Evolutionary conservation across 2,113 vertebrate genomes (phyloP).

Genomic region (Coregonus clupeaformis): DNA sequence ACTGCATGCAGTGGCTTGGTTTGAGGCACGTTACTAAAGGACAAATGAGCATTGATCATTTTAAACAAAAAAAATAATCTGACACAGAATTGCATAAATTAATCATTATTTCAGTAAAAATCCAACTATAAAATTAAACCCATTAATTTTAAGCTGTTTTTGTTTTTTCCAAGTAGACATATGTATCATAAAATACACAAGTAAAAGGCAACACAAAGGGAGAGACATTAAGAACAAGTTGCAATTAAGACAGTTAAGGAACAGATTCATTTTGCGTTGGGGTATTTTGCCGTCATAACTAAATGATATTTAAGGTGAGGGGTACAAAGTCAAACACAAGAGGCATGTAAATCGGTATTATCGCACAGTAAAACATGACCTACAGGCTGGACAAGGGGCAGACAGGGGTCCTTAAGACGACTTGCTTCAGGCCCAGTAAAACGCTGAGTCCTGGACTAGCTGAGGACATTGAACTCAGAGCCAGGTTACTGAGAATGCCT

Average conservation of each 20-base stretch:
- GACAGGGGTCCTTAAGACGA: conserved; percentile 25
- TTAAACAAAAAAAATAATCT: conserved; percentile 20
- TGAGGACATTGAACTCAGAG: conserved; percentile 28
- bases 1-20: conserved; percentile 80
- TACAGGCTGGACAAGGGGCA: not conserved
- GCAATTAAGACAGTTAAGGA: conserved; percentile 62
- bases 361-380: conserved; percentile 47
- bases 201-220: conserved; percentile 59
- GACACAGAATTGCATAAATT: conserved; percentile 77
- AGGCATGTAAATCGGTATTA: conserved; percentile 44
- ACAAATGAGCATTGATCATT: conserved; percentile 59
- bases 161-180: conserved; percentile 55
- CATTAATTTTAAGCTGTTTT: conserved; percentile 48
- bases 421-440: conserved; percentile 48
- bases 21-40: conserved; percentile 80
- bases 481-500: conserved; percentile 20
- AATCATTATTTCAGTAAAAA: conserved; percentile 71
- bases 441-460: conserved; percentile 55
- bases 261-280: conserved; percentile 52
- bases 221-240: conserved; percentile 48
- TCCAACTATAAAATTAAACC: conserved; percentile 60
- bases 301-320: conserved; percentile 46
- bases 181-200: conserved; percentile 51
- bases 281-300: conserved; percentile 43
- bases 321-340: conserved; percentile 59